Conservation (phyloP, 2,888 invertebrate species). For the Andricus quercusramuli region DNA sequence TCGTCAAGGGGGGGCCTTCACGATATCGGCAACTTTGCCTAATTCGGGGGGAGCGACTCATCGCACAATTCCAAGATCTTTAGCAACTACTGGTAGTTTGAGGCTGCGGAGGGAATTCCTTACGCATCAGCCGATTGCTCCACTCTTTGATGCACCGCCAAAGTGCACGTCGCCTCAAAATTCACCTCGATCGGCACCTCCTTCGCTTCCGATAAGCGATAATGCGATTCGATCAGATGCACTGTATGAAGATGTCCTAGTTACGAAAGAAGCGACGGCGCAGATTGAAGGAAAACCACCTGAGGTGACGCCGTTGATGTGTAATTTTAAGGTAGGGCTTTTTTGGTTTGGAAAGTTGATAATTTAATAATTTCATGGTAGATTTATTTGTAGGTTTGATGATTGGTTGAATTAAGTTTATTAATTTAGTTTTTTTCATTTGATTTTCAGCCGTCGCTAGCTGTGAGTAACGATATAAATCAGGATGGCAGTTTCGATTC, state of each 20-base stretch:
- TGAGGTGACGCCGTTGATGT: conserved; percentile 56
- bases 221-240: conserved; percentile 65
- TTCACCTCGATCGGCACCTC: conserved; percentile 64
- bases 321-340: conserved; percentile 58
- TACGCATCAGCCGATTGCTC: conserved; percentile 68
- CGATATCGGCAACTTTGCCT: conserved; percentile 76
- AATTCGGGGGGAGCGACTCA: conserved; percentile 77
- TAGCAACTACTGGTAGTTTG: conserved; percentile 72
- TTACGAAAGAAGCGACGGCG: conserved; percentile 56
- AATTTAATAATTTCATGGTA: background rate
- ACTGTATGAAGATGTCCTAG: conserved; percentile 70
- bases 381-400: background rate
- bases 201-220: conserved; percentile 58
- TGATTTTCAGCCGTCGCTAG: conserved; percentile 68
- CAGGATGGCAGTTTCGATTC: conserved; percentile 77
- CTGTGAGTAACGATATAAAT: conserved; percentile 71
- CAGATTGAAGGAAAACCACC: conserved; percentile 57
- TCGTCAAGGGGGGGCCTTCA: conserved; percentile 74
- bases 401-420: background rate
- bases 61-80: conserved; percentile 81
- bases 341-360: background rate
- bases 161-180: conserved; percentile 63
- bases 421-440: conserved; percentile 8
- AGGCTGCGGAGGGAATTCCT: conserved; percentile 70
- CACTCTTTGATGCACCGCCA: conserved; percentile 66